These are phyloP conservation scores for Perodicticus potto DNA, from an alignment of 2,797 vertebrate species.

Conservation along the genomic window DNA sequence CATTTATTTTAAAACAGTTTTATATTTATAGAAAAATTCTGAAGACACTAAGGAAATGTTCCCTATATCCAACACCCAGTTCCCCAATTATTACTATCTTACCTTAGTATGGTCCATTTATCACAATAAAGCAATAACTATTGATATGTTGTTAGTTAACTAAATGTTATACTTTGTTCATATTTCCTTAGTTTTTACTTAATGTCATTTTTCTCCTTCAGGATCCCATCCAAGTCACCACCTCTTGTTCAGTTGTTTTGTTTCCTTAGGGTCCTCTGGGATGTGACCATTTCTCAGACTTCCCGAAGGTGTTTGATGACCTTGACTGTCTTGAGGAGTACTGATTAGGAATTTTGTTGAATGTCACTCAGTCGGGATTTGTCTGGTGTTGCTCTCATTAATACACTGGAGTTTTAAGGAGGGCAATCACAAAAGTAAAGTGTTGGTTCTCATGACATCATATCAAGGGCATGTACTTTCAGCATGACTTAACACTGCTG, in stretches of 20 bases:
- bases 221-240: not conserved
- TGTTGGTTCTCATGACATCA: not conserved
- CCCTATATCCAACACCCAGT: not conserved
- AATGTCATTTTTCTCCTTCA: not conserved
- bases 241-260: not conserved
- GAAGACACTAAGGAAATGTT: not conserved
- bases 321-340: not conserved
- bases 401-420: not conserved
- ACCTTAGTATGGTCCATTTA: not conserved
- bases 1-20: not conserved
- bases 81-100: constrained; percentile 30
- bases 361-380: not conserved
- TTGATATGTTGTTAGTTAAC: constrained; percentile 14
- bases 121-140: not conserved
- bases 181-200: constrained; percentile 31
- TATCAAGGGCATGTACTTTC: not conserved
- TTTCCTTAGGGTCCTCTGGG: not conserved
- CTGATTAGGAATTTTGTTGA: not conserved
- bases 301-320: not conserved
- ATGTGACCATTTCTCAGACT: not conserved
- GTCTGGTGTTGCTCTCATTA: not conserved
- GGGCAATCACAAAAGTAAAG: not conserved
- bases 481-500: not conserved
- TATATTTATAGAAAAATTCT: not conserved
- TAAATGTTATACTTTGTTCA: not conserved